A percentile compares a stretch with the other conserved stretches of the same genome.
phyloP scores from a whole-genome alignment of 1,140 invertebrate genomes.

The Dysdera silvatica region DNA sequence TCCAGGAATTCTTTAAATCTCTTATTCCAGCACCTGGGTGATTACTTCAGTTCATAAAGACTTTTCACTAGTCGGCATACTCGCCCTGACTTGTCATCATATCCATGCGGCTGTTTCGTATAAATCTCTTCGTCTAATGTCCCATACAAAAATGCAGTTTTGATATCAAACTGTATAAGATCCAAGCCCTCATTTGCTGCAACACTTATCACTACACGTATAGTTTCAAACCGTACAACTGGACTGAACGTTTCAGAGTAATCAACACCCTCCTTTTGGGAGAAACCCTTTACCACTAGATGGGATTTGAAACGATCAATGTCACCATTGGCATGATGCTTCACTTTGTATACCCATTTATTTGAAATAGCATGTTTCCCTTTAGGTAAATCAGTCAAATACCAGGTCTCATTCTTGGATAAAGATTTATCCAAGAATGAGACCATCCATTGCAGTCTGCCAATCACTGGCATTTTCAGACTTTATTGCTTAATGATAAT shows the following conservation, averaged over 20 bases:
- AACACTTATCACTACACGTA: slow-evolving; percentile 37
- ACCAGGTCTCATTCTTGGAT: slow-evolving; percentile 44
- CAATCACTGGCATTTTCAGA: neutral
- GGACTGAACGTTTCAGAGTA: slow-evolving; percentile 43
- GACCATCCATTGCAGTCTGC: too few relatives aligned
- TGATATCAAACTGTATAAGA: slow-evolving; percentile 39
- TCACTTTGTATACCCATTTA: slow-evolving; percentile 41
- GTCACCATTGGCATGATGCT: slow-evolving; percentile 35
- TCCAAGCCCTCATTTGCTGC: slow-evolving; percentile 34
- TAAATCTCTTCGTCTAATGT: slow-evolving; percentile 43
- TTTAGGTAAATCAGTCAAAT: slow-evolving; percentile 35
- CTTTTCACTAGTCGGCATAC: too few relatives aligned
- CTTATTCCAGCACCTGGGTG: too few relatives aligned
- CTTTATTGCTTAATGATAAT: too few relatives aligned
- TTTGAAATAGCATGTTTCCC: slow-evolving; percentile 35
- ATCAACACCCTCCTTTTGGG: slow-evolving; percentile 40
- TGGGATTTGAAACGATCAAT: slow-evolving; percentile 40
- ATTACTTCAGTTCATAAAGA: too few relatives aligned
- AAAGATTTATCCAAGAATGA: too few relatives aligned
- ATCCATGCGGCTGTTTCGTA: slow-evolving; percentile 39
- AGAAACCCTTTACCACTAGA: slow-evolving; percentile 42
- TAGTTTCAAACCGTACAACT: slow-evolving; percentile 36
- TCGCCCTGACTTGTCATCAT: too few relatives aligned
- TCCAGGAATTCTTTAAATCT: too few relatives aligned
- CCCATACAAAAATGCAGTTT: slow-evolving; percentile 41